These are phyloP conservation scores for Peromyscus nudipes DNA, from an alignment of 2,797 vertebrate genomes.

Conservation along the genomic window DNA sequence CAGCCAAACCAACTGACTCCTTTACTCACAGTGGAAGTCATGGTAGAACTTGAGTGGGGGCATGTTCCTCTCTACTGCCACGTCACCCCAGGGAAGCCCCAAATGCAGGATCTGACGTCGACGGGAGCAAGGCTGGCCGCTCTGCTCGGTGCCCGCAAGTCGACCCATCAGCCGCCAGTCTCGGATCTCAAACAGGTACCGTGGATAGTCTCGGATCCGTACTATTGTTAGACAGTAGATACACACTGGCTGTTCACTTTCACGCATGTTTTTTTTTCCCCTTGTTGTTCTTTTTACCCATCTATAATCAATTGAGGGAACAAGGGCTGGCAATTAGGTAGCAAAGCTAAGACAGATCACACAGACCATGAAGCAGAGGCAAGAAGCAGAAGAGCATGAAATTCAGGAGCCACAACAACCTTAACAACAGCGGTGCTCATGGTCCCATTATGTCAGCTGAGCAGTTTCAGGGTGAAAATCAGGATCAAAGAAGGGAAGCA, in stretches of 20 bases:
- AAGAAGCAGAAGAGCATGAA: neutral
- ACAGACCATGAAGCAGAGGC: neutral
- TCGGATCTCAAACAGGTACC: conserved; percentile 98
- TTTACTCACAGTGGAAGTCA: conserved; percentile 95
- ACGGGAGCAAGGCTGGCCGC: conserved; percentile 93
- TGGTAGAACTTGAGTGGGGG: conserved; percentile 98
- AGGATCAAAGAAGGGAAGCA: conserved; percentile 65
- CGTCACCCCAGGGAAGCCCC: conserved; percentile 95
- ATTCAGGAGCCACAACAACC: conserved; percentile 37
- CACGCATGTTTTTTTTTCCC: neutral
- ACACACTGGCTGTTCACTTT: conserved; percentile 1
- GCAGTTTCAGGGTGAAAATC: conserved; percentile 66
- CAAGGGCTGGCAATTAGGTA: conserved; percentile 30
- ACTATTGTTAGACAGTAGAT: conserved; percentile 87
- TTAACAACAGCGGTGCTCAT: neutral
- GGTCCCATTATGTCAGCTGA: conserved; percentile 17
- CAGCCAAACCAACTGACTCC: conserved; percentile 44
- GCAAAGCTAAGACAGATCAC: conserved; percentile 16
- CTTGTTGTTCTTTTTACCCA: neutral
- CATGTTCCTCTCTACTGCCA: conserved; percentile 95
- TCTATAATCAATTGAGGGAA: conserved; percentile 31
- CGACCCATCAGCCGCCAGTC: conserved; percentile 96
- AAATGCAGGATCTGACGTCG: conserved; percentile 93
- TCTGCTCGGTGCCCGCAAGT: conserved; percentile 95
- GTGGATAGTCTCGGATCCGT: conserved; percentile 97